A percentile compares a stretch with the other conserved stretches of the same genome.
Evolutionary conservation across 2,113 vertebrate species (phyloP).

Genomic region (Hyaena hyaena): DNA sequence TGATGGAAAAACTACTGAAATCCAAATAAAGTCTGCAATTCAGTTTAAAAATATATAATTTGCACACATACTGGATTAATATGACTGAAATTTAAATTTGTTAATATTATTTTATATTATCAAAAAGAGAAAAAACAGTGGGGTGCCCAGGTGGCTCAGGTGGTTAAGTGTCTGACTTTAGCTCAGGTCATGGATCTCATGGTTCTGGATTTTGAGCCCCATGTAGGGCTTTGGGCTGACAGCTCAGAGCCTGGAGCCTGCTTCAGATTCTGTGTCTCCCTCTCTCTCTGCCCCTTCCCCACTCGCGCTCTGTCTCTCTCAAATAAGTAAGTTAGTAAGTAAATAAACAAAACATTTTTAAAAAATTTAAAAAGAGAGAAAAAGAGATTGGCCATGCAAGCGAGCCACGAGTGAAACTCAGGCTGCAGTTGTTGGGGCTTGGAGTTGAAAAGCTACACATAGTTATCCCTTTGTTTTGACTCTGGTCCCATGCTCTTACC

Average conservation of each 20-base stretch:
- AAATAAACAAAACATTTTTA: too few relatives aligned
- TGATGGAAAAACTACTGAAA: slow-evolving; percentile 33
- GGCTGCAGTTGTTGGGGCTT: neutral
- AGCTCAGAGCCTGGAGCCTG: too few relatives aligned
- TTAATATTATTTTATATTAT: neutral
- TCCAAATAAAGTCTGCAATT: slow-evolving; percentile 44
- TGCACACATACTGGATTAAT: neutral
- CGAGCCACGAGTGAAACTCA: neutral
- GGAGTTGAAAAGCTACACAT: neutral
- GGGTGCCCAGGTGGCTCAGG: too few relatives aligned
- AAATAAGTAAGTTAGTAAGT: too few relatives aligned
- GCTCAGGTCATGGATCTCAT: too few relatives aligned
- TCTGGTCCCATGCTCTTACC: neutral
- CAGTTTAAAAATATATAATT: neutral
- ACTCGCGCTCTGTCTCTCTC: too few relatives aligned
- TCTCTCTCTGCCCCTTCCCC: too few relatives aligned
- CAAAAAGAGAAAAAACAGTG: neutral
- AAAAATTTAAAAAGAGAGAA: too few relatives aligned
- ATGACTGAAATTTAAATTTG: neutral
- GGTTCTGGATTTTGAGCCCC: too few relatives aligned
- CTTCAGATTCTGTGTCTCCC: too few relatives aligned
- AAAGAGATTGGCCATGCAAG: neutral
- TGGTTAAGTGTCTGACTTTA: too few relatives aligned
- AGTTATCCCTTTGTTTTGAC: neutral
- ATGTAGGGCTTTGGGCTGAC: too few relatives aligned